A percentile compares a stretch with the other conserved stretches of the same genome.
phyloP scores from a whole-genome alignment of 1,140 invertebrate species.

The Eurosta solidaginis region DNA sequence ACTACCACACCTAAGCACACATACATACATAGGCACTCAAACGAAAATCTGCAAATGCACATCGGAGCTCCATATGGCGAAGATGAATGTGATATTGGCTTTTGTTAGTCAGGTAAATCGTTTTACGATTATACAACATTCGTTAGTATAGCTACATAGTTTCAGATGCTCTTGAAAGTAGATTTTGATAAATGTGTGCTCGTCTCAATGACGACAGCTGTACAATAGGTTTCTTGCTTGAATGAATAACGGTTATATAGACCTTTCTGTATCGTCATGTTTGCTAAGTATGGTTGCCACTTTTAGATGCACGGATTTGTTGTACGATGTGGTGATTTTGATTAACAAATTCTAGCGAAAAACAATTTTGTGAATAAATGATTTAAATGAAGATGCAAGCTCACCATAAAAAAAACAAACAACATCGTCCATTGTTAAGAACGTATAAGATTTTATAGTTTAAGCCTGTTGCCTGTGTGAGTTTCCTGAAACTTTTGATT shows the following conservation, averaged over 20 bases:
- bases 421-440: no score
- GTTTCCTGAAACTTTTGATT: no score
- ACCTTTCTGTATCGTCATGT: no score
- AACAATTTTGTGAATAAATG: no score
- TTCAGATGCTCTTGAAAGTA: background rate
- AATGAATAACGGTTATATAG: no score
- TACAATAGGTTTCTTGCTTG: background rate
- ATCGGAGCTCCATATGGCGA: no score
- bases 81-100: background rate
- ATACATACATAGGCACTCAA: background rate
- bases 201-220: background rate
- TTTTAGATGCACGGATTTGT: background rate
- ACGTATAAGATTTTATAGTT: no score
- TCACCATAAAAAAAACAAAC: no score
- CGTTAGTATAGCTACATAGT: background rate
- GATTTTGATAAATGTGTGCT: conserved; percentile 24
- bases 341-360: background rate
- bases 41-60: no score
- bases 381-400: no score
- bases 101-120: background rate
- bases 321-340: background rate
- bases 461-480: no score
- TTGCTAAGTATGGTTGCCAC: no score
- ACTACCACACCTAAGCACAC: background rate
- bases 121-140: background rate